Base-by-base conservation (phyloP, 2,113 vertebrate genomes). In the Ancistrus triradiatus region DNA sequence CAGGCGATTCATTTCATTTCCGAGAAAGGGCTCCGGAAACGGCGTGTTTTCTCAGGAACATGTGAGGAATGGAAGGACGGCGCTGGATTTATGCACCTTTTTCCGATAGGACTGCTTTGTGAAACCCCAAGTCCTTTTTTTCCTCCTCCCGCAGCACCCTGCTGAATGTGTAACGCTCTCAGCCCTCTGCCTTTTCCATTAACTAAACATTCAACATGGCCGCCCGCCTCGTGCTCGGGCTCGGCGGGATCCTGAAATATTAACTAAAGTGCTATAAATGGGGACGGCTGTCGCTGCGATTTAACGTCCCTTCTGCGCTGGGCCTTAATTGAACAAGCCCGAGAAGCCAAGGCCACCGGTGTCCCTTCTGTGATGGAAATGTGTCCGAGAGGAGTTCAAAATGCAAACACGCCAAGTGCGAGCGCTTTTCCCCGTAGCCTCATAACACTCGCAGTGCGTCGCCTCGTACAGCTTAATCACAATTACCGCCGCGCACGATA, bases 351-450 rank as follows among this genome's bases (percentile, higher is more conserved):
- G 86, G 85, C 87, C 79, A 80, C 80, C 77, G 80, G 85, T 78
- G 81, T 79, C 81, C 79, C 80, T 86, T 84, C 21, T 85, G 89
- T 88, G 83, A 86, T 86, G 87, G 89, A 89, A 91, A 83, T 75
- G 70, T 62, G 74, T 85, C 86, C 85, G 87, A 89, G 85, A 84
- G 89, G 86, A 76, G 79, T 70, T 14, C 63, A 57, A 57, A 66
- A 21, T 9, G 40, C 49, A 33, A 44, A 27, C 52, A 57, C 42
- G 1, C 43, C 6, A 9, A 9, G 3, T 4, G 35, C 40, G 17
- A 46, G 2, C 14, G 9, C 38, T 13, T 35, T 43, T 37, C 33
- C 15, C 40, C 35, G 19, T 31, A 46, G 38, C n/a, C 52, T 57
- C 10, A 9, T 38, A 66, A 57, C 51, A 37, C 51, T 57, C 27